Evolutionary conservation across 2,113 vertebrate species (phyloP), one percentile per base, ranked within the genome.

Genomic region (Pelmatolapia mariae): DNA sequence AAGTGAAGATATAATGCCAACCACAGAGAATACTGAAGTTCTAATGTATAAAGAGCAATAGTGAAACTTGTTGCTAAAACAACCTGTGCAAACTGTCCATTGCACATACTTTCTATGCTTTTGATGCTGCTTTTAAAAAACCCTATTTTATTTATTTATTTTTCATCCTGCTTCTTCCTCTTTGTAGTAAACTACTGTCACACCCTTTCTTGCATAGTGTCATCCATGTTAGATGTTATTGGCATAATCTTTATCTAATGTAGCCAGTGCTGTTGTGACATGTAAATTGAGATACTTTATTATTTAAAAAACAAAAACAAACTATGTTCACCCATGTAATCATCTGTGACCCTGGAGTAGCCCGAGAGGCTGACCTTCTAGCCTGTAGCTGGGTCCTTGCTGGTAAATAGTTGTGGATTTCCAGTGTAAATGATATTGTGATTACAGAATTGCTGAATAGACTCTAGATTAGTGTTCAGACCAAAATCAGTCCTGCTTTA

Each of bases 351-450:
- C n/a, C 1, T 24, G 66, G n/a, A 71, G 36, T 40, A 43, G 33
- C 63, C 63, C 4, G 36, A 68, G n/a, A 40, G 63, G 66, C 66
- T 24, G 66, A 16, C n/a, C 66, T 71, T 71, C 12, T 24, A 43
- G n/a, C n/a, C 11, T 10, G 8, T 24, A 43, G 38, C 66, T 71
- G n/a, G 5, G 66, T 71, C 36, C 66, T 71, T 71, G n/a, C 66
- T 24, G 36, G n/a, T 71, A 22, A 71, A 24, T 71, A 45, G 66
- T 2, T 45, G 66, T 16, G 13, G 66, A 43, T 16, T 71, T 16
- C 66, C 66, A 71, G 38, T 26, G 66, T 71, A 71, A 71, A 43
- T 71, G 38, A 71, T 24, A 71, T 45, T 45, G 66, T 71, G 22
- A 71, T 26, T 16, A 45, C 22, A 26, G 31, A 63, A 63, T 63